Conservation (phyloP, 2,888 invertebrate species). For the Drosophila paranaensis region DNA sequence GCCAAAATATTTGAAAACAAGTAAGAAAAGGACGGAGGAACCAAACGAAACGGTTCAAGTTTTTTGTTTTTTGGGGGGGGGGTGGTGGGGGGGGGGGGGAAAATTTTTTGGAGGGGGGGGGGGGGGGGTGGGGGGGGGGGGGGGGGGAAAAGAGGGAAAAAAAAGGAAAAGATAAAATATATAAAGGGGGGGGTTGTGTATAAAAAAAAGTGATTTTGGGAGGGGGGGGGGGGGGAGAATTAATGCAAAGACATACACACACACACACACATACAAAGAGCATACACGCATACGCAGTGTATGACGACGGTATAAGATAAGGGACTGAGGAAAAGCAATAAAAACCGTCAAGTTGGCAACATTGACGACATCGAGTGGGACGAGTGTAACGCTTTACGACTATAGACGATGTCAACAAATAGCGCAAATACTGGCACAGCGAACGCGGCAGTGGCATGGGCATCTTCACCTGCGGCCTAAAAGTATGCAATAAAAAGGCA, state of each 20-base stretch:
- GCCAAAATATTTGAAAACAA: conserved; percentile 59
- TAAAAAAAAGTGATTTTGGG: too few species aligned
- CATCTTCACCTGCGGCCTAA: conserved; percentile 55
- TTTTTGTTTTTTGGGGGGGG: too few species aligned
- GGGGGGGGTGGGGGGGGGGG: too few species aligned
- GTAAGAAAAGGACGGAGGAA: too few species aligned
- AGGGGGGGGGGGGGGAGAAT: too few species aligned
- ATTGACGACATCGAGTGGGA: conserved; percentile 47
- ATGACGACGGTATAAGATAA: conserved; percentile 24
- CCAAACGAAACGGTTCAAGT: too few species aligned
- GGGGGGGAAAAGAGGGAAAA: too few species aligned
- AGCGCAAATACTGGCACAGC: conserved; percentile 47
- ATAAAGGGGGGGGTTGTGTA: too few species aligned
- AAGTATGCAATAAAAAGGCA: conserved; percentile 66
- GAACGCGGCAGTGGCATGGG: conserved; percentile 5
- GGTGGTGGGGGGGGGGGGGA: too few species aligned
- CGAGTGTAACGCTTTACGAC: conserved; percentile 35
- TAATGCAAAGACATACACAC: conserved; percentile 51
- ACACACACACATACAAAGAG: conserved; percentile 23
- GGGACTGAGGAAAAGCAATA: conserved; percentile 55
- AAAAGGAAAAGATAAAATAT: too few species aligned
- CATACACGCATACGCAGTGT: conserved; percentile 58
- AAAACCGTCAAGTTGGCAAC: conserved; percentile 61
- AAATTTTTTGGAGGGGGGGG: too few species aligned
- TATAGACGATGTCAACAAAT: conserved; percentile 61